These are phyloP conservation scores for Ichneumon xanthorius DNA, from an alignment of 2,888 invertebrate species.

Conservation along the genomic window DNA sequence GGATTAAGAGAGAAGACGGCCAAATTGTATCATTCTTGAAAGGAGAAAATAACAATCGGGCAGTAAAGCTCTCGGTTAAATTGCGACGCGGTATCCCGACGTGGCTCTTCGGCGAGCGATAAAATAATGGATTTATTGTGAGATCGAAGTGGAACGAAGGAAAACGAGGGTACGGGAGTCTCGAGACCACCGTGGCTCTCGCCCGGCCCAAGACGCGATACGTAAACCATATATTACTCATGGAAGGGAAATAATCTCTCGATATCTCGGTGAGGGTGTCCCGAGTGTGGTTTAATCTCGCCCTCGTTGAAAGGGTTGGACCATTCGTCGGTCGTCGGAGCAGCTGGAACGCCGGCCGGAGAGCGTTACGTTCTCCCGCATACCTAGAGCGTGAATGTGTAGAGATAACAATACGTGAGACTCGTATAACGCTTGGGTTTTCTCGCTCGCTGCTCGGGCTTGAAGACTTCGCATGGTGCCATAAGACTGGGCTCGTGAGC, in stretches of 20 bases:
- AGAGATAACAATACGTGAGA: constrained; percentile 76
- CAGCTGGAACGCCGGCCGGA: background rate
- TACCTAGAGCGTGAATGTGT: constrained; percentile 71
- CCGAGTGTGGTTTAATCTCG: constrained; percentile 78
- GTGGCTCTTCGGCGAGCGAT: background rate
- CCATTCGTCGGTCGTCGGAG: constrained; percentile 69
- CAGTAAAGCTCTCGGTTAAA: background rate
- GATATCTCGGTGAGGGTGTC: constrained; percentile 78
- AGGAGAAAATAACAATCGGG: background rate
- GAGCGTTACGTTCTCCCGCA: constrained; percentile 57
- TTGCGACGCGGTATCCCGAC: background rate
- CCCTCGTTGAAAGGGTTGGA: constrained; percentile 79
- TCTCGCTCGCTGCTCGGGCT: constrained; percentile 53
- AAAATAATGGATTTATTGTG: constrained; percentile 26
- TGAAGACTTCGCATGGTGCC: constrained; percentile 12
- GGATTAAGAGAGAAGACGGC: background rate
- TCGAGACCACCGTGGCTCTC: constrained; percentile 61
- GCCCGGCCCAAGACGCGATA: constrained; percentile 52
- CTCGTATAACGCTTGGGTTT: constrained; percentile 66
- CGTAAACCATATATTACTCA: constrained; percentile 67
- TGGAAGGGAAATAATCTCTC: constrained; percentile 75
- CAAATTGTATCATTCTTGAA: background rate
- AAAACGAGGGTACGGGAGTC: constrained; percentile 37
- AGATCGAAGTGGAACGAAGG: constrained; percentile 47
- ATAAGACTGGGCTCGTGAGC: constrained; percentile 39